These are phyloP conservation scores for Blomia tropicalis DNA, from an alignment of 2,888 invertebrate species.

Conservation along the genomic window DNA sequence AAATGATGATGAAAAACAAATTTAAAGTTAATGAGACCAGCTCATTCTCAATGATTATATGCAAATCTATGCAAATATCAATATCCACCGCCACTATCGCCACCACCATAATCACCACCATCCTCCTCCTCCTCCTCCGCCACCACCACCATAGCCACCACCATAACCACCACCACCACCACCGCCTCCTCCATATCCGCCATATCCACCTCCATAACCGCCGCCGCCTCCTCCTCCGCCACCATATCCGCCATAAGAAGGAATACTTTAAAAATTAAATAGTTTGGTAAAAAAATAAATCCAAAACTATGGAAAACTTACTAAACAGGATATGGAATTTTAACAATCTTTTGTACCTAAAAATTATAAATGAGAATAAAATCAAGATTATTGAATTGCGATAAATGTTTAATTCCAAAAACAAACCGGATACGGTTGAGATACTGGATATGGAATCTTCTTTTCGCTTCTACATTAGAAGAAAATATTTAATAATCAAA, in stretches of 20 bases:
- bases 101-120: neutral
- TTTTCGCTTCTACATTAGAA: neutral
- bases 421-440: neutral
- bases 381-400: neutral
- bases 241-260: neutral
- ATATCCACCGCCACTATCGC: slow-evolving; percentile 13
- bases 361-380: neutral
- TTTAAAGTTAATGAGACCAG: too few relatives aligned
- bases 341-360: neutral
- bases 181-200: neutral
- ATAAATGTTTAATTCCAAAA: neutral
- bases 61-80: too few relatives aligned
- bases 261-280: neutral
- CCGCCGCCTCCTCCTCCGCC: neutral
- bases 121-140: neutral
- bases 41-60: too few relatives aligned
- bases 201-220: neutral
- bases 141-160: slow-evolving; percentile 6
- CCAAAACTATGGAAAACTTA: too few relatives aligned
- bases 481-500: neutral
- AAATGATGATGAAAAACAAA: too few relatives aligned
- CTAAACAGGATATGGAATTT: neutral
- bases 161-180: slow-evolving; percentile 5
- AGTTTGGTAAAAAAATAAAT: neutral
- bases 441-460: neutral